Percentiles rank a stretch among this genome's conserved stretches.
Conservation (phyloP, 2,113 vertebrate genomes). For the Tretioscincus oriximinensis region DNA sequence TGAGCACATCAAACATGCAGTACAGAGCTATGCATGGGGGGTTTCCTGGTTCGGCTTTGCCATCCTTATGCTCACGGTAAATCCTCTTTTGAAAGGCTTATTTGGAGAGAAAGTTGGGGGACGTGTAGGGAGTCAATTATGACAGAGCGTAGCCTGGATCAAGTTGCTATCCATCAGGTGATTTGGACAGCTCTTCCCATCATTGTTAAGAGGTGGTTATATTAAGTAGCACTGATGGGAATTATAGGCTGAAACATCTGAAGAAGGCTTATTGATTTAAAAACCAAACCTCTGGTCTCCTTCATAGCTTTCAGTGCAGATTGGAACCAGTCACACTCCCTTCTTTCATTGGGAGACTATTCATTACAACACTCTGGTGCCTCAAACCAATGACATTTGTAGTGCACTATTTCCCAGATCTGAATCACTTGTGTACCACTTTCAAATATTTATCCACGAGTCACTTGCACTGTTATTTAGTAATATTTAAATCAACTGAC, state of each 20-base stretch:
- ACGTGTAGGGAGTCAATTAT: not conserved
- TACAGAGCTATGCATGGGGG: constrained; percentile 77
- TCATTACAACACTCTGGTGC: not conserved
- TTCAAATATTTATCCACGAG: no score
- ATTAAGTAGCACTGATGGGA: not conserved
- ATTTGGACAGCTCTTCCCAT: not conserved
- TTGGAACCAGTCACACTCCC: no score
- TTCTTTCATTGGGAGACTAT: not conserved
- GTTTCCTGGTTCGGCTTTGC: constrained; percentile 81
- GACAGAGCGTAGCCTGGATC: not conserved
- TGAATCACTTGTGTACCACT: no score
- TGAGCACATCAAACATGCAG: constrained; percentile 68
- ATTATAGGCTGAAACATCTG: not conserved
- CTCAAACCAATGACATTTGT: not conserved
- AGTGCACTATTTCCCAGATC: no score
- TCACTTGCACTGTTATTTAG: no score
- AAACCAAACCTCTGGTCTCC: not conserved
- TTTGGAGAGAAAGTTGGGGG: not conserved
- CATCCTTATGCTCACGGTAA: constrained; percentile 79
- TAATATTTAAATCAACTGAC: no score
- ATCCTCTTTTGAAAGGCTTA: not conserved
- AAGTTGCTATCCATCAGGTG: not conserved
- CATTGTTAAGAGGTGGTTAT: not conserved
- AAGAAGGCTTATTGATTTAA: no score
- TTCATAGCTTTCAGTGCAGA: not conserved